Percentiles rank a stretch among this genome's conserved stretches.
phyloP scores from a whole-genome alignment of 1,140 invertebrate species.

The Drosophila nebulosa region DNA sequence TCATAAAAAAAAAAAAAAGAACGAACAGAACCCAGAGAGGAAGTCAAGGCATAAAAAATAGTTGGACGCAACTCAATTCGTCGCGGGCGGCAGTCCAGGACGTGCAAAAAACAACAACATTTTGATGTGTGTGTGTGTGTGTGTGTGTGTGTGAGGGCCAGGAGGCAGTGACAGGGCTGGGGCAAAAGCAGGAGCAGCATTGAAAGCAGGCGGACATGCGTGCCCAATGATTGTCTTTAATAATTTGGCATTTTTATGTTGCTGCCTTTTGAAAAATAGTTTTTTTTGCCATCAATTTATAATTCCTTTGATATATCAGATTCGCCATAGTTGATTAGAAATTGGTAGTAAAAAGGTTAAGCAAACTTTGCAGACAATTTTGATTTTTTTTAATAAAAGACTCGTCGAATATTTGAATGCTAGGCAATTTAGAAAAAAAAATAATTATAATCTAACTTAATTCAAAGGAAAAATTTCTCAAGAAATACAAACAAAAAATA shows the following conservation, averaged over 20 bases:
- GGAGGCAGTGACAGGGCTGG: neutral
- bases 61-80: conserved; percentile 40
- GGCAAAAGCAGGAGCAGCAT: neutral
- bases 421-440: too few relatives aligned
- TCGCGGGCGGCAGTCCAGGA: conserved; percentile 54
- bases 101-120: conserved; percentile 72
- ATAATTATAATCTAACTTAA: too few relatives aligned
- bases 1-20: conserved; percentile 32
- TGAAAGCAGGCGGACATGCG: conserved; percentile 30
- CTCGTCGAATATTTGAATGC: too few relatives aligned
- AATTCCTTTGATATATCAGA: too few relatives aligned
- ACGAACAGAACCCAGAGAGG: conserved; percentile 17
- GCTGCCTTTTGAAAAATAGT: too few relatives aligned
- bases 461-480: too few relatives aligned
- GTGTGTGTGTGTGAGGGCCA: conserved; percentile 3
- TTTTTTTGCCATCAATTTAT: too few relatives aligned
- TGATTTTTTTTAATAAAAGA: too few relatives aligned
- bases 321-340: too few relatives aligned
- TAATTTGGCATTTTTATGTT: conserved; percentile 8
- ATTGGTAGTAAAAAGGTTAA: too few relatives aligned
- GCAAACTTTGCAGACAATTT: too few relatives aligned
- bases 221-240: conserved; percentile 46
- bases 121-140: conserved; percentile 5
- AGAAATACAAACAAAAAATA: too few relatives aligned
- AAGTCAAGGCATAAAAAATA: conserved; percentile 52